Evolutionary conservation across 2,113 vertebrate species (phyloP).

Genomic region (Chloropsis cyanopogon): DNA sequence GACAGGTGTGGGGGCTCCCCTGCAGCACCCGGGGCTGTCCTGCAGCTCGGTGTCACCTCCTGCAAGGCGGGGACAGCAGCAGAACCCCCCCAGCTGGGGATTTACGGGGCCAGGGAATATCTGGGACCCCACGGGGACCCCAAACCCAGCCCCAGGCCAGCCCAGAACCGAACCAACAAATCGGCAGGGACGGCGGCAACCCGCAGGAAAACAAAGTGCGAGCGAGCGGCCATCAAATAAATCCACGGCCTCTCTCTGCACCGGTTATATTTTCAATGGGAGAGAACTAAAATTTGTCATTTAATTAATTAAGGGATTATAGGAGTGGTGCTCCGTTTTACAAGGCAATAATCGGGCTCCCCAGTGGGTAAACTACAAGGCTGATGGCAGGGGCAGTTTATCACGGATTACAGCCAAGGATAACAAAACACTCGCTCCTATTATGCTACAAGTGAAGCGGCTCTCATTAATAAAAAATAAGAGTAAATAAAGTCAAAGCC

Average conservation of each 20-base stretch:
- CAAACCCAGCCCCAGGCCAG: background rate
- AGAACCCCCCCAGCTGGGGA: too few relatives aligned
- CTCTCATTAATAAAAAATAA: conserved; percentile 77
- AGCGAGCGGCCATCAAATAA: conserved; percentile 42
- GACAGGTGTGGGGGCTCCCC: background rate
- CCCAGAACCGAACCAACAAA: background rate
- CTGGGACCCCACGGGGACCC: background rate
- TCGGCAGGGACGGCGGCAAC: background rate
- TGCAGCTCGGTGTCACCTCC: background rate
- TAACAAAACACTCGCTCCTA: conserved; percentile 72
- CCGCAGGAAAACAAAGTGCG: background rate
- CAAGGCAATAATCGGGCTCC: conserved; percentile 79
- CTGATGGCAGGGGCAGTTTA: conserved; percentile 72
- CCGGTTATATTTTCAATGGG: conserved; percentile 74
- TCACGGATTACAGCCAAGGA: conserved; percentile 74
- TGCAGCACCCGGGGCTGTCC: too few relatives aligned
- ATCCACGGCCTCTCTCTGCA: conserved; percentile 51
- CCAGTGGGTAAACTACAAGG: conserved; percentile 74
- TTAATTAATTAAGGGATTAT: conserved; percentile 82
- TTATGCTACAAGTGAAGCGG: conserved; percentile 63
- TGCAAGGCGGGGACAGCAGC: background rate
- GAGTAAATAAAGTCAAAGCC: conserved; percentile 64
- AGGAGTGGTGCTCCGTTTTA: conserved; percentile 80
- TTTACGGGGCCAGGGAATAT: background rate
- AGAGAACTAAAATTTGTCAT: conserved; percentile 78